Base-by-base conservation (phyloP, 2,113 vertebrate species). In the Boulengeromyrus knoepffleri region DNA sequence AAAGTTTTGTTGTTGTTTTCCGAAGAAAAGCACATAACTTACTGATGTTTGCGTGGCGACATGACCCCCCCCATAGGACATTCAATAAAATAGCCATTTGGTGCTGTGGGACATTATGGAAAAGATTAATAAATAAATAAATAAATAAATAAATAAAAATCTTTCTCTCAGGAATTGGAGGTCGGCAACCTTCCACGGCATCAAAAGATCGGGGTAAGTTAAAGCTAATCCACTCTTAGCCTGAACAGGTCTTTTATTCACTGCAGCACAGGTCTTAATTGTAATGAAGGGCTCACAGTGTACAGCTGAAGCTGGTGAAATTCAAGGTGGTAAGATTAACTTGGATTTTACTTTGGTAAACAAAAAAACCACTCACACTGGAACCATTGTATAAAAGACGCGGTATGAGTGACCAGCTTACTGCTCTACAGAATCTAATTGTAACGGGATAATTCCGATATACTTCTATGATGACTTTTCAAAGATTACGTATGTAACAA, bases 141-240 rank as follows among this genome's bases (percentile, higher is more conserved):
- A 66, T 66, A 66, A 15, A 17, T 52, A 91, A 85, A 84, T 92
- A 91, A 74, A 74, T 36, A 74, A 36, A 74, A 36, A 80, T 91
- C 91, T 91, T 91, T 89, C 45, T 66, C 50, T 91, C 84, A 95
- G 95, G 94, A 91, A 56, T 53, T 87, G 94, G 93, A 90, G 19
- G 87, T 17, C 95, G 94, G 58, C 93, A 93, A 88, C 92, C 93
- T 91, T 92, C 93, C 50, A 49, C 58, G 15, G 89, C 62, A 83
- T 91, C 95, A 87, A 93, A 92, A 93, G 95, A 92, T 91, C 93
- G 92, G 89, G 93, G 93, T 94, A 93, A 94, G 93, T 89, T 89
- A 89, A 93, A 90, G 90, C 93, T 93, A 93, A 93, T 93, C 93
- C 89, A 87, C 89, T 92, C 89, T 90, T 50, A 91, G 90, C 87